Percentiles rank a stretch among this genome's conserved stretches.
Conservation (phyloP, 2,888 invertebrate species). For the Harpalus rubripes region DNA sequence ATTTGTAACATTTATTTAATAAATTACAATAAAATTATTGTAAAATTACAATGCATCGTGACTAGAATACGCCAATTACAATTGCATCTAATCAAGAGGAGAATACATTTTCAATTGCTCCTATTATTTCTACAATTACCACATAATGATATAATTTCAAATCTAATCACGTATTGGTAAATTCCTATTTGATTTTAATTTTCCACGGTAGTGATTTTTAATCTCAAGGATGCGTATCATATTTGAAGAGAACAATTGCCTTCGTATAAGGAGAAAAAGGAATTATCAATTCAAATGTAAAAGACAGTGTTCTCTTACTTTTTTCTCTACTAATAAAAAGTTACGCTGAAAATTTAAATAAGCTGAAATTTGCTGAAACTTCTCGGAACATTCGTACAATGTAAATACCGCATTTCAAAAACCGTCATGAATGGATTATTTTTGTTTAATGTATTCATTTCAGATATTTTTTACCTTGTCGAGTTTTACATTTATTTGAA, state of each 20-base stretch:
- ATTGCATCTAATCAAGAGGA: background rate
- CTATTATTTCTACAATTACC: background rate
- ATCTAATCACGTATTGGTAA: background rate
- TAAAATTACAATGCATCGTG: background rate
- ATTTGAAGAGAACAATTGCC: slow-evolving; percentile 33
- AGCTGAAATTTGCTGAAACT: slow-evolving; percentile 35
- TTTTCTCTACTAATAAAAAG: slow-evolving; percentile 34
- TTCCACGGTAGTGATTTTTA: background rate
- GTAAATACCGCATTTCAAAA: slow-evolving; percentile 26
- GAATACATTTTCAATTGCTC: background rate
- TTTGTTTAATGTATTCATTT: slow-evolving; percentile 36
- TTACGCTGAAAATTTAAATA: slow-evolving; percentile 32
- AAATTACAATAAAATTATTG: background rate
- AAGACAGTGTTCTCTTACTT: slow-evolving; percentile 1
- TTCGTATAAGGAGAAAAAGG: background rate
- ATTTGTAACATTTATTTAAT: background rate
- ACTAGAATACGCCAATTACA: background rate
- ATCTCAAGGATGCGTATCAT: slow-evolving; percentile 16
- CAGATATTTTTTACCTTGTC: slow-evolving; percentile 23
- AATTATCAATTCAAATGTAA: slow-evolving; percentile 32
- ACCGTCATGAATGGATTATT: slow-evolving; percentile 21
- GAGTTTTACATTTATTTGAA: slow-evolving; percentile 16
- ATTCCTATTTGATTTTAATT: slow-evolving; percentile 12
- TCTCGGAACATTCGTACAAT: slow-evolving; percentile 33
- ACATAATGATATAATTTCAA: background rate